phyloP scores from a whole-genome alignment of 2,888 invertebrate species.

The Hirudinaria manillensis region DNA sequence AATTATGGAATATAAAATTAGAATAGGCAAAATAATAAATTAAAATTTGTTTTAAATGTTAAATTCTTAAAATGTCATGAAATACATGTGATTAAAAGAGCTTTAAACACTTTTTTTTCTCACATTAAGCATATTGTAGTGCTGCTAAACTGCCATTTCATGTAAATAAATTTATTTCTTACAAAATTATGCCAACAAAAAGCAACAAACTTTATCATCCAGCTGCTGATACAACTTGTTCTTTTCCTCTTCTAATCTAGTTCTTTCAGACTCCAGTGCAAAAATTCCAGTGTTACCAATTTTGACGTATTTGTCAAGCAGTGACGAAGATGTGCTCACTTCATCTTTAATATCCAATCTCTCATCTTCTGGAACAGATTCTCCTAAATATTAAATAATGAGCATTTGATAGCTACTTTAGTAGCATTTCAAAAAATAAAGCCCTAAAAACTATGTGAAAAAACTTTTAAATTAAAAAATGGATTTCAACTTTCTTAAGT shows the following conservation, averaged over 20 bases:
- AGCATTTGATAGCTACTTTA: not conserved
- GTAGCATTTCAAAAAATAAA: too few relatives aligned
- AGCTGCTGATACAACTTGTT: constrained; percentile 78
- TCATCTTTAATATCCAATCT: constrained; percentile 69
- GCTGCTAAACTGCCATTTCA: too few relatives aligned
- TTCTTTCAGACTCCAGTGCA: constrained; percentile 63
- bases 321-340: constrained; percentile 49
- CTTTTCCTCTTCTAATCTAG: constrained; percentile 74
- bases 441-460: too few relatives aligned
- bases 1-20: not conserved
- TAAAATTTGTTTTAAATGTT: too few relatives aligned
- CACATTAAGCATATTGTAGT: too few relatives aligned
- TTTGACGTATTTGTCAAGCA: constrained; percentile 61
- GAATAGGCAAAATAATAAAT: too few relatives aligned
- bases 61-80: too few relatives aligned
- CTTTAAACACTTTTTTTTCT: too few relatives aligned
- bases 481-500: too few relatives aligned
- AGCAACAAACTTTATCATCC: constrained; percentile 71
- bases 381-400: constrained; percentile 58
- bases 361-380: constrained; percentile 73
- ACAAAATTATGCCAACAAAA: not conserved
- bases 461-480: too few relatives aligned
- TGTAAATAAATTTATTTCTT: too few relatives aligned
- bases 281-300: not conserved
- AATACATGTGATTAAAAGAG: too few relatives aligned